These are phyloP conservation scores for Aphis gossypii DNA, from an alignment of 1,140 invertebrate genomes.

Conservation along the genomic window DNA sequence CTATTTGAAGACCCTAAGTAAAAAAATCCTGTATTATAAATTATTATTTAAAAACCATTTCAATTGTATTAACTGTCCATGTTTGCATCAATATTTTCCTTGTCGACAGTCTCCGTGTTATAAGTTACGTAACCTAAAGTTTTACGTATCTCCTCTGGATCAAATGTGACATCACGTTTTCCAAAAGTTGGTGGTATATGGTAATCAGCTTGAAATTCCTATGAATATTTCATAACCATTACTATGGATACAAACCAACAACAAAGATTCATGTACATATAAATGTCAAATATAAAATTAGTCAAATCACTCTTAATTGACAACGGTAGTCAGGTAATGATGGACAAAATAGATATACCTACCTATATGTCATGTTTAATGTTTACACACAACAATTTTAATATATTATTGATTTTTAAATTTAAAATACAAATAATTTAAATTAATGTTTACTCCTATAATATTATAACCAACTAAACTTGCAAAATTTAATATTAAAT, in stretches of 20 bases:
- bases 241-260: conserved; percentile 52
- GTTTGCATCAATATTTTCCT: not conserved
- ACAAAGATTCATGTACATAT: not conserved
- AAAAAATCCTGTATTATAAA: conserved; percentile 5
- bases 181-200: not conserved
- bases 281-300: conserved; percentile 1
- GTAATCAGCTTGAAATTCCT: conserved; percentile 29
- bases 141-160: conserved; percentile 49
- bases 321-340: not conserved
- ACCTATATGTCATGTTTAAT: not conserved
- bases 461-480: not conserved
- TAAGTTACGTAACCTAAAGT: conserved; percentile 31
- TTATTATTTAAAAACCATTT: not conserved
- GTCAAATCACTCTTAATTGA: conserved; percentile 28
- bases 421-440: not conserved
- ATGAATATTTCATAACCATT: conserved; percentile 47
- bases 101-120: not conserved
- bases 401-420: not conserved
- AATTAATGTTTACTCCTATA: not conserved
- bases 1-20: conserved; percentile 31
- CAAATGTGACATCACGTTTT: not conserved
- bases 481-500: not conserved
- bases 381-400: not conserved
- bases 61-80: conserved; percentile 43
- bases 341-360: not conserved